Evolutionary conservation across 1,140 invertebrate genomes (phyloP), one percentile per base, ranked within the genome.

Genomic region (Heliconius melpomene): DNA sequence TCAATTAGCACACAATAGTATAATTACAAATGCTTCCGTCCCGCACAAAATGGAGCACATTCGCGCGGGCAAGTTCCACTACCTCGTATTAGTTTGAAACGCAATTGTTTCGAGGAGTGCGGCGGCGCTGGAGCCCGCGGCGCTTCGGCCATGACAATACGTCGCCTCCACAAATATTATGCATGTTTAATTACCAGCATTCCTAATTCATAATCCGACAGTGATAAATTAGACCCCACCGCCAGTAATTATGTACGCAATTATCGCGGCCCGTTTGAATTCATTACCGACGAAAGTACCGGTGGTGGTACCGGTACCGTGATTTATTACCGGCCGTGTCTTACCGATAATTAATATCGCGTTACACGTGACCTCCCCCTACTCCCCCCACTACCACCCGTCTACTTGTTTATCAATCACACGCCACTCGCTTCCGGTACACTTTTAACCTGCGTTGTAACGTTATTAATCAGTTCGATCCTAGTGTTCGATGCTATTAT

Each of bases 201-300:
- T 89, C 89, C 89, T 92, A 93, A 94, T 93, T 94, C 93, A 92
- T 94, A 94, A 94, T 93, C 91, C 91, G 93, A 94, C 93, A 94
- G 87, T 94, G 91, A 94, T 94, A 93, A 92, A 94, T 93, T 89
- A 90, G 88, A 89, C 85, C 85, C 87, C 89, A 90, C 87, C 91
- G 89, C 86, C 83, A 86, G 90, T 94, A 92, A 94, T 93, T 93
- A 93, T 90, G 88, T 90, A 88, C 91, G 91, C 93, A 93, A 94
- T 94, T 94, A 94, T 91, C 88, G 91, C 90, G 87, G 89, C 87
- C 87, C 89, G 90, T 92, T 93, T 93, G 91, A 94, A 93, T 94
- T 92, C 92, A 94, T 92, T 93, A 92, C 87, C 85, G 87, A 87
- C 83, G 82, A 88, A 90, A 90, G 86, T 88, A 87, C 86, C 40